Conservation (phyloP, 1,140 invertebrate genomes). For the Caerostris extrusa region DNA sequence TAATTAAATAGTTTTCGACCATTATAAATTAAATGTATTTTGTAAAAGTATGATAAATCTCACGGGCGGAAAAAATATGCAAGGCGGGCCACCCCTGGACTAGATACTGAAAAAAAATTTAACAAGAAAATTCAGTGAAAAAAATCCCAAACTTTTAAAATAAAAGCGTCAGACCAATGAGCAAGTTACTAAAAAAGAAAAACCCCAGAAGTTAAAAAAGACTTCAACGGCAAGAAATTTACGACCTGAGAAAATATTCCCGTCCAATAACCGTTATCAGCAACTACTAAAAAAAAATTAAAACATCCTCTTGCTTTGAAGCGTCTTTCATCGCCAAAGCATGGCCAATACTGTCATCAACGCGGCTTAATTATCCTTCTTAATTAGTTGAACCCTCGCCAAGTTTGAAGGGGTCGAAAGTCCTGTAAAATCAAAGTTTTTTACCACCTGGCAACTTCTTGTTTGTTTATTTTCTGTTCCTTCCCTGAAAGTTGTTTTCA, state of each 20-base stretch:
- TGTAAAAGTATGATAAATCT: too few relatives aligned
- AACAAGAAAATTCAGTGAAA: too few relatives aligned
- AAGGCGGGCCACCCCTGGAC: too few relatives aligned
- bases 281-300: neutral
- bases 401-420: constrained; percentile 28
- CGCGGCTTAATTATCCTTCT: constrained; percentile 32
- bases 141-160: too few relatives aligned
- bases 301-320: neutral
- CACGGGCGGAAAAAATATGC: too few relatives aligned
- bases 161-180: too few relatives aligned
- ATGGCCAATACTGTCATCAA: constrained; percentile 37
- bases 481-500: neutral
- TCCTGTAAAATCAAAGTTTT: neutral
- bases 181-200: neutral
- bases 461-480: neutral
- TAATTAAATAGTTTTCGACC: too few relatives aligned
- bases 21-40: too few relatives aligned
- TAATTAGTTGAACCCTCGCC: constrained; percentile 26
- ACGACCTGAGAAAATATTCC: neutral
- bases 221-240: neutral
- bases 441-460: neutral
- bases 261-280: constrained; percentile 33
- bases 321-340: constrained; percentile 22
- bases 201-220: neutral
- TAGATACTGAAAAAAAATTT: too few relatives aligned